Percentiles rank a stretch among this genome's conserved stretches.
Evolutionary conservation across 2,113 vertebrate species (phyloP).

Genomic region (Thermophis baileyi): DNA sequence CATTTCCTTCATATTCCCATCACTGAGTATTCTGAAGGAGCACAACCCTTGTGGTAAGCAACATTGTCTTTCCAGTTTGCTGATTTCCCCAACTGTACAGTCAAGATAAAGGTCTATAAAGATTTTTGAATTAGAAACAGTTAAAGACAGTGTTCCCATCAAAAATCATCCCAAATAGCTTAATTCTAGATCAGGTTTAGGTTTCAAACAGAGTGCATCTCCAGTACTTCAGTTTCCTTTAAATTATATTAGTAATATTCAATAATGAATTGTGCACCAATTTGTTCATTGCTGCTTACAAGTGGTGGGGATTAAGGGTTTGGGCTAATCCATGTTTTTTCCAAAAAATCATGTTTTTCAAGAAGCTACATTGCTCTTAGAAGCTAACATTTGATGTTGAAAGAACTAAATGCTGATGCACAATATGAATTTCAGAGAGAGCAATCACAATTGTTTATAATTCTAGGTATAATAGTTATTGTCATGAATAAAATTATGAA

Average conservation of each 20-base stretch:
- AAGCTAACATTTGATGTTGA: background rate
- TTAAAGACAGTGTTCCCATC: background rate
- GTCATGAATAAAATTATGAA: slow-evolving; percentile 41
- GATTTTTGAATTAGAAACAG: background rate
- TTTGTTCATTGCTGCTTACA: background rate
- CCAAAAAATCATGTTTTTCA: background rate
- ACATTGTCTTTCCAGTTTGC: background rate
- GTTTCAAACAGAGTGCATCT: background rate
- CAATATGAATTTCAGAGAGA: background rate
- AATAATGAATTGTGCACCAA: background rate
- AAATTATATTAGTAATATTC: background rate
- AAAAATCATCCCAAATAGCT: background rate
- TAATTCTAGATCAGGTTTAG: background rate
- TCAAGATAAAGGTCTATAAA: background rate
- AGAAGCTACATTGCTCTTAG: background rate
- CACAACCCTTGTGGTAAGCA: background rate
- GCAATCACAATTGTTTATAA: background rate
- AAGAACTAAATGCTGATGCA: background rate
- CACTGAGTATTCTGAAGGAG: background rate
- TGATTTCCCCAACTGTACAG: background rate
- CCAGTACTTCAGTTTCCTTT: background rate
- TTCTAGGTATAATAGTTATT: background rate
- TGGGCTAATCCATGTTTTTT: background rate
- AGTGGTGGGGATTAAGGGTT: background rate
- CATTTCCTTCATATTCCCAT: background rate